Conservation (phyloP, 1,140 invertebrate genomes). For the Lerema accius region DNA sequence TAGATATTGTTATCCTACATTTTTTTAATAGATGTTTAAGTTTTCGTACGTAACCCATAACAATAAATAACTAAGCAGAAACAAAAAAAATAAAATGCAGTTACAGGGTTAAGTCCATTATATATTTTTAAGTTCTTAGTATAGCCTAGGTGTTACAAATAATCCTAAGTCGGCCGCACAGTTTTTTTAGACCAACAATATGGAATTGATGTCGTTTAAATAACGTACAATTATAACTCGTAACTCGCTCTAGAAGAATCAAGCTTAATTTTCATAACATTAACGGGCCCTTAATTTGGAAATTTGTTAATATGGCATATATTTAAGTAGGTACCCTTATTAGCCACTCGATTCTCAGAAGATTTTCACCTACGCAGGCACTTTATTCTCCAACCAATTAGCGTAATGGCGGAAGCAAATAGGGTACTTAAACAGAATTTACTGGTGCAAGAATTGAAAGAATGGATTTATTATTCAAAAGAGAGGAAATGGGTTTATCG, state of each 20-base stretch:
- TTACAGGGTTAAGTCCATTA: no score
- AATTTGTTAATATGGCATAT: constrained; percentile 14
- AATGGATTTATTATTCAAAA: constrained; percentile 19
- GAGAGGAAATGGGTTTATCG: no score
- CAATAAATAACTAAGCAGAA: no score
- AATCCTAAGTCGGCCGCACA: no score
- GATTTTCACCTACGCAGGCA: constrained; percentile 24
- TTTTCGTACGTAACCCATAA: no score
- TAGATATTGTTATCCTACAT: no score
- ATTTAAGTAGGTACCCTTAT: constrained; percentile 21
- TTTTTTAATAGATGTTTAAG: no score
- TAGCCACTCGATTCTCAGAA: constrained; percentile 12
- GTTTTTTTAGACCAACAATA: no score
- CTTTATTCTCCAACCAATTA: constrained; percentile 26
- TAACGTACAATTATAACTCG: background rate
- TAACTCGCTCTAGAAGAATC: background rate
- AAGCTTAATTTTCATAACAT: background rate
- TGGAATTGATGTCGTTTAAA: background rate
- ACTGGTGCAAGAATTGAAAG: constrained; percentile 7
- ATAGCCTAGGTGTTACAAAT: no score
- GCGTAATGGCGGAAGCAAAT: constrained; percentile 27
- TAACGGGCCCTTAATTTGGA: constrained; percentile 2
- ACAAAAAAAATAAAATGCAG: no score
- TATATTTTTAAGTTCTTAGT: no score
- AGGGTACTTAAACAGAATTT: constrained; percentile 27